Conservation (phyloP, 1,140 invertebrate species). For the Watersipora subatra region DNA sequence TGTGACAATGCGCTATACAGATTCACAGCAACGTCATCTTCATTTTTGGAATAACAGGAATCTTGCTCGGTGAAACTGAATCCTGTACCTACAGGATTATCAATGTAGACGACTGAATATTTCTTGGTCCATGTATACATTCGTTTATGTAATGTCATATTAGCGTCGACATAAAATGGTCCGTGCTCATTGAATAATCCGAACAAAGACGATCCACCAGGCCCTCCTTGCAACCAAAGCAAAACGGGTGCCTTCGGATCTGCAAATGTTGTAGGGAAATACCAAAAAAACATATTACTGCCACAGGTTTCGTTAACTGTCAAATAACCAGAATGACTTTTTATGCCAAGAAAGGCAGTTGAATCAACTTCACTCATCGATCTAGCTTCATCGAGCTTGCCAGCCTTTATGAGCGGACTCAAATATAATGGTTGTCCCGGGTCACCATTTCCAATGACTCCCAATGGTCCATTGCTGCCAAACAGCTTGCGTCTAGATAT, state of each 20-base stretch:
- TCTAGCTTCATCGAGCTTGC: slow-evolving; percentile 44
- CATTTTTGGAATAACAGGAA: slow-evolving; percentile 31
- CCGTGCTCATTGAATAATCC: slow-evolving; percentile 71
- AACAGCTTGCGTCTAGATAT: background rate
- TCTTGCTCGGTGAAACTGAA: slow-evolving; percentile 33
- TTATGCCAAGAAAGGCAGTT: slow-evolving; percentile 16
- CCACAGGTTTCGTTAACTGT: slow-evolving; percentile 61
- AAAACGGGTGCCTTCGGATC: slow-evolving; percentile 49
- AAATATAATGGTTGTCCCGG: slow-evolving; percentile 51
- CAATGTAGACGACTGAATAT: slow-evolving; percentile 66
- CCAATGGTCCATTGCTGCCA: background rate
- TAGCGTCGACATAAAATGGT: slow-evolving; percentile 51
- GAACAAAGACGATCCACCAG: slow-evolving; percentile 62
- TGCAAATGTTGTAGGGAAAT: slow-evolving; percentile 52
- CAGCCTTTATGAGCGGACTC: slow-evolving; percentile 51
- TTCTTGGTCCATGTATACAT: slow-evolving; percentile 56
- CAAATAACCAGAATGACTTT: slow-evolving; percentile 51
- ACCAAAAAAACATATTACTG: slow-evolving; percentile 79
- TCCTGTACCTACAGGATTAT: slow-evolving; percentile 55
- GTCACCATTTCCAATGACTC: slow-evolving; percentile 32
- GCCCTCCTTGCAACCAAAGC: slow-evolving; percentile 72
- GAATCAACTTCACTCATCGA: slow-evolving; percentile 17
- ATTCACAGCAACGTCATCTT: slow-evolving; percentile 39
- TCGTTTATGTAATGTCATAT: slow-evolving; percentile 33
- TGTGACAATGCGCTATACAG: slow-evolving; percentile 39